Conservation (phyloP, 35 echinoderm and acorn worm genomes). For the Apostichopus parvimensis region DNA sequence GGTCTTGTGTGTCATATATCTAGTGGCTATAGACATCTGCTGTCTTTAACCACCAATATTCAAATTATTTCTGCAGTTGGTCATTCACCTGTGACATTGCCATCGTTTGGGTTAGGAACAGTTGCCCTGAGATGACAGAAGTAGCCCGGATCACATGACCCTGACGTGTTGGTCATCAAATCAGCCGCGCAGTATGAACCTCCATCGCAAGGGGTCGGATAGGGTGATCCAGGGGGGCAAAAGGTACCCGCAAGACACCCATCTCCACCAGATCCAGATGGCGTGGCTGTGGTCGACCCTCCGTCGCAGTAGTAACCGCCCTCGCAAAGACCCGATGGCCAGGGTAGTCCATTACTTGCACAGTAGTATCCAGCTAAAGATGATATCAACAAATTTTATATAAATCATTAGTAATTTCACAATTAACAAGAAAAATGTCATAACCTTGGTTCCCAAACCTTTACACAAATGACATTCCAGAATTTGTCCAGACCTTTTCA, state of each 20-base stretch:
- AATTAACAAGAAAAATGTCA: too few species aligned
- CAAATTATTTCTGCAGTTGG: background rate
- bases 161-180: constrained; percentile 77
- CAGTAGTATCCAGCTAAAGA: constrained; percentile 83
- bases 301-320: constrained; percentile 93
- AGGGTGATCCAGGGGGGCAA: constrained; percentile 82
- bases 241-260: constrained; percentile 79
- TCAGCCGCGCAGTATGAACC: constrained; percentile 80
- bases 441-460: too few species aligned
- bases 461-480: too few species aligned
- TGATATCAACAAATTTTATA: background rate
- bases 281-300: constrained; percentile 65
- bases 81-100: constrained; percentile 79
- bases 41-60: too few species aligned
- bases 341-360: constrained; percentile 77
- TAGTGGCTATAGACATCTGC: too few species aligned
- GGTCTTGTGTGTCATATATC: too few species aligned
- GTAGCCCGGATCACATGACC: constrained; percentile 84
- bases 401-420: too few species aligned
- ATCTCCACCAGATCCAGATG: constrained; percentile 71
- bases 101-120: constrained; percentile 88
- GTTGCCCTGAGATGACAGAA: constrained; percentile 81
- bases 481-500: too few species aligned
- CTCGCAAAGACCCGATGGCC: constrained; percentile 73
- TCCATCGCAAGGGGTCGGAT: constrained; percentile 78